phyloP scores from a whole-genome alignment of 2,797 vertebrate species.

The Xenopus petersii region DNA sequence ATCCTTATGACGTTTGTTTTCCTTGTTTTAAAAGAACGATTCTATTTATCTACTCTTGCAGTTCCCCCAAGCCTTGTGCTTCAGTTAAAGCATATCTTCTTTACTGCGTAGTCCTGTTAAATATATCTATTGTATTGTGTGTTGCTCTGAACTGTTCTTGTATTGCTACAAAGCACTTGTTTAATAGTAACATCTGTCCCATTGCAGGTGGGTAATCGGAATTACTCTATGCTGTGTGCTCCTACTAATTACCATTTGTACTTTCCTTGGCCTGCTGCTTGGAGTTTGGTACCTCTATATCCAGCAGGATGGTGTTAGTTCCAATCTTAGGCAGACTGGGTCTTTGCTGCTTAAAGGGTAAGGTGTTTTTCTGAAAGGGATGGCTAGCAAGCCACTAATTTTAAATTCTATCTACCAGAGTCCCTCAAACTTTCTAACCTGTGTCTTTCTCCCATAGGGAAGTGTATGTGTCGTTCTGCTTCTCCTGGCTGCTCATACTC shows the following conservation, averaged over 20 bases:
- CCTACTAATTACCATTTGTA: constrained; percentile 67
- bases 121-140: too few species aligned
- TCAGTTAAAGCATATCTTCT: too few species aligned
- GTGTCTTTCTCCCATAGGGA: constrained; percentile 56
- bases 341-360: constrained; percentile 70
- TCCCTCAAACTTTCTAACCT: neutral
- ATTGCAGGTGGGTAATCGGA: constrained; percentile 67
- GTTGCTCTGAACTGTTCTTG: too few species aligned
- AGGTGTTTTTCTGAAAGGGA: constrained; percentile 46
- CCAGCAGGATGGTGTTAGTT: constrained; percentile 57
- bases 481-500: constrained; percentile 71
- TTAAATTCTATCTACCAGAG: too few species aligned
- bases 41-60: too few species aligned
- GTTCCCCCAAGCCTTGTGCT: too few species aligned
- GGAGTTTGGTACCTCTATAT: constrained; percentile 63
- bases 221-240: constrained; percentile 64
- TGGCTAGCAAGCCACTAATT: neutral
- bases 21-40: too few species aligned
- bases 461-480: constrained; percentile 67
- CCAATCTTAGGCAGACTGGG: constrained; percentile 59
- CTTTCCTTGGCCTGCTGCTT: constrained; percentile 64
- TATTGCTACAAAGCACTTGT: too few species aligned
- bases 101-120: too few species aligned
- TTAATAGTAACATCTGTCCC: too few species aligned
- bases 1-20: too few species aligned